Conservation (phyloP, 2,888 invertebrate genomes). For the Mesorhabditis spiculigera region DNA sequence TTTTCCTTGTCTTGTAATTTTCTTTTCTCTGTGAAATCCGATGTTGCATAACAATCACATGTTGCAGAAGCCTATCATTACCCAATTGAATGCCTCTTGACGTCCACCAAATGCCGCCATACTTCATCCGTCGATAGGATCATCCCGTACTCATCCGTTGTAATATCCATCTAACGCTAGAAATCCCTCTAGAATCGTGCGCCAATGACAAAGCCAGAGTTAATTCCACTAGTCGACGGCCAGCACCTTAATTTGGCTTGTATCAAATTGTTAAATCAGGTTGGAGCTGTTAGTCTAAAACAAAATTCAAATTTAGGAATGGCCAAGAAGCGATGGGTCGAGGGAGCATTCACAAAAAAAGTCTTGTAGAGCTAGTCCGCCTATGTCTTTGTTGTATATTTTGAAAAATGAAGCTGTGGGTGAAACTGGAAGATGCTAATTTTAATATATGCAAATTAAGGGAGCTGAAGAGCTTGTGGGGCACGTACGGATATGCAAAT, state of each 20-base stretch:
- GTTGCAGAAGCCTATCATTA: no score
- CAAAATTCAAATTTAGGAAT: constrained; percentile 24
- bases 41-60: no score
- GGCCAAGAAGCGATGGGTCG: constrained; percentile 37
- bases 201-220: background rate
- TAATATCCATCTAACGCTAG: no score
- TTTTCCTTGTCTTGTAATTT: no score
- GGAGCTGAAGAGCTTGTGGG: constrained; percentile 29
- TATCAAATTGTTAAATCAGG: background rate
- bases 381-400: constrained; percentile 36
- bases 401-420: constrained; percentile 20
- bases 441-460: background rate
- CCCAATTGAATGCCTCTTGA: no score
- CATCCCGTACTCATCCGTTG: no score
- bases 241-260: background rate
- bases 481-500: constrained; percentile 35
- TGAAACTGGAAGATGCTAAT: background rate
- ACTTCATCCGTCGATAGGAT: no score
- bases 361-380: constrained; percentile 33
- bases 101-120: no score
- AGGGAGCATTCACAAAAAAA: constrained; percentile 33
- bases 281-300: background rate
- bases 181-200: no score
- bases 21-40: no score
- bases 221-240: background rate